These are phyloP conservation scores for Cnemophilus loriae DNA, from an alignment of 2,113 vertebrate genomes.

Conservation along the genomic window DNA sequence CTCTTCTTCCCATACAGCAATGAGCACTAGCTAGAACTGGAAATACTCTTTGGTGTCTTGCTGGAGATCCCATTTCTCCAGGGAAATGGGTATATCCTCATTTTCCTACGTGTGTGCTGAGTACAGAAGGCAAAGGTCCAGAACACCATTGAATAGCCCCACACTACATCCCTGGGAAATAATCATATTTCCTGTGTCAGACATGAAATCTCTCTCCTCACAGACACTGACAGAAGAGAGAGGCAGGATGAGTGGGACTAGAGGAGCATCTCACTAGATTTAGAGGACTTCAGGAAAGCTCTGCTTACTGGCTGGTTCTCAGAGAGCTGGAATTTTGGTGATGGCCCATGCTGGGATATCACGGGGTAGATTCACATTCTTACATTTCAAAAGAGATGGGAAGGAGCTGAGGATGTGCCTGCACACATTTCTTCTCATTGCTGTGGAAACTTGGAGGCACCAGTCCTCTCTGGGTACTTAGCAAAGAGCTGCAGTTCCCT, in stretches of 20 bases:
- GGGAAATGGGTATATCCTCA: neutral
- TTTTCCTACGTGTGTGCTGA: accelerated
- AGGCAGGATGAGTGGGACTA: neutral
- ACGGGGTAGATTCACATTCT: neutral
- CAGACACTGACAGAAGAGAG: neutral
- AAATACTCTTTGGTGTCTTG: neutral
- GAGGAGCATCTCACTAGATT: neutral
- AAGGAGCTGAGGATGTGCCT: neutral
- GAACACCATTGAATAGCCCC: neutral
- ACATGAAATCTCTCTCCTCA: neutral
- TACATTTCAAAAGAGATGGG: neutral
- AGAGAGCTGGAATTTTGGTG: neutral
- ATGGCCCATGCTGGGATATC: neutral
- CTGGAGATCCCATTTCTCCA: neutral
- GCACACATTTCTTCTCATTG: neutral
- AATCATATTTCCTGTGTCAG: neutral
- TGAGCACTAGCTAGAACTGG: neutral
- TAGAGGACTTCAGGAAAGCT: conserved; percentile 8
- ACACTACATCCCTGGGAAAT: neutral
- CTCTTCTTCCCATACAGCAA: neutral
- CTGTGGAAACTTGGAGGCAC: neutral
- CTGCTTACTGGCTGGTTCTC: neutral
- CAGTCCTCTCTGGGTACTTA: neutral
- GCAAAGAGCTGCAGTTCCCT: neutral
- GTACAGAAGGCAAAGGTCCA: neutral